Evolutionary conservation across 1,140 invertebrate species (phyloP), one percentile per base, ranked within the genome.

Genomic region (Cydia strobilella): DNA sequence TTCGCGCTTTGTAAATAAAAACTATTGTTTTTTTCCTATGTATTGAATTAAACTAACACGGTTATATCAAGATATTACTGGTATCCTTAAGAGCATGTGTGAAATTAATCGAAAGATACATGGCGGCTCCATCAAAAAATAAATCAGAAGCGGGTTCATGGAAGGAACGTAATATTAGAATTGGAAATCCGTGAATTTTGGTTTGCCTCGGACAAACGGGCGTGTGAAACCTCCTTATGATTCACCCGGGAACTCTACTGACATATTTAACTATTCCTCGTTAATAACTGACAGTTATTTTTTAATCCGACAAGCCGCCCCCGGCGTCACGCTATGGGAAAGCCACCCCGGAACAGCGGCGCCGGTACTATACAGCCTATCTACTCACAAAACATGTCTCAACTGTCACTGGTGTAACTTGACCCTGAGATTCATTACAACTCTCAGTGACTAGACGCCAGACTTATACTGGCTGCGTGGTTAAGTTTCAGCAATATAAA

Each of bases 271-370:
- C 65, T 35, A 18, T 69, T 31, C 27, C 20, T n/a, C 63, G 31
- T 69, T 69, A 69, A 69, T 42, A 69, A 39, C 15, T 18, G 65
- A 66, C 13, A 63, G 25, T 31, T 72, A 42, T 71, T 71, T 75
- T 51, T 51, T 74, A 74, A 51, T 74, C 65, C 74, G 73, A 75
- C 74, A 75, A 73, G 48, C 23, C 72, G 69, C 25, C 76, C 65
- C 20, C 10, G 25, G 62, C 62, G 63, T 71, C 72, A 76, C 76
- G 72, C 73, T 45, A 74, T 54, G 73, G 73, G 66, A 77, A 74
- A 69, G 59, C 76, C 76, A 75, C 76, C 69, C 74, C 51, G 73
- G 18, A 63, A 74, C 63, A 18, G 35, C 31, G 62, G 62, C 54
- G 51, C 75, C 72, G 59, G 51, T 65, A 63, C 42, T 51, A 51